These are phyloP conservation scores for Cynoglossus semilaevis DNA, from an alignment of 2,113 vertebrate genomes.

Conservation along the genomic window DNA sequence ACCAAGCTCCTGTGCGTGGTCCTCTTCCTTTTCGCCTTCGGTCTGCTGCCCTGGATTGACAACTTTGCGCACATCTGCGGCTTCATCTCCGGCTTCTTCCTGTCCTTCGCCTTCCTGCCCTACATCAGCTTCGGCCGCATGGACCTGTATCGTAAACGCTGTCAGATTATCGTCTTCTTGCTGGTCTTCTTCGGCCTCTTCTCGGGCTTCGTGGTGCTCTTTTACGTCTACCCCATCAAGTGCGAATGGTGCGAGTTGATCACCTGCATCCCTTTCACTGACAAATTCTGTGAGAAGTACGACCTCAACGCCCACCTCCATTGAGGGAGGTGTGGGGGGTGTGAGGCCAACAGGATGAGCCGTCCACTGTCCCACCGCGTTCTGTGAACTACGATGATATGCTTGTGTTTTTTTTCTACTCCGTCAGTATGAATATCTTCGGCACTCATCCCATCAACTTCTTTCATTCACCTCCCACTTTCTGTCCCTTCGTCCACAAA, in stretches of 20 bases:
- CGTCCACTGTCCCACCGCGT: constrained; percentile 15
- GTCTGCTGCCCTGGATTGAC: constrained; percentile 97
- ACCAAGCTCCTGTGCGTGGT: constrained; percentile 93
- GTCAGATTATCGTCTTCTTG: constrained; percentile 94
- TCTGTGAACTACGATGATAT: constrained; percentile 63
- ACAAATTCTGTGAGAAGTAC: constrained; percentile 99
- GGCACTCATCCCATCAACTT: constrained; percentile 49
- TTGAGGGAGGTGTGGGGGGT: constrained; percentile 75
- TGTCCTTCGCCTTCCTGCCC: constrained; percentile 96
- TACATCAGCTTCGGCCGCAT: constrained; percentile 97
- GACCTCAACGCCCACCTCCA: constrained; percentile 97
- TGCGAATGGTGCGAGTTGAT: constrained; percentile 97
- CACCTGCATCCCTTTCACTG: constrained; percentile 98
- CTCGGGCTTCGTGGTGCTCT: constrained; percentile 91
- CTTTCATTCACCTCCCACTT: constrained; percentile 56
- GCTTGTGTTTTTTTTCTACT: constrained; percentile 68
- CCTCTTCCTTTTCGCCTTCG: constrained; percentile 95
- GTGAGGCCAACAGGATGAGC: not conserved
- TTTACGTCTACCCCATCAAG: constrained; percentile 93
- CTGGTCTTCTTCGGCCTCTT: constrained; percentile 92
- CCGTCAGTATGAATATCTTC: constrained; percentile 54
- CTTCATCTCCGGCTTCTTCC: constrained; percentile 95
- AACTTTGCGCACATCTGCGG: constrained; percentile 96
- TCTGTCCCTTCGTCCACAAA: constrained; percentile 53
- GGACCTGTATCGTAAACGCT: constrained; percentile 96